phyloP scores from a whole-genome alignment of 2,113 vertebrate genomes.

The Zosterops hypoxanthus region DNA sequence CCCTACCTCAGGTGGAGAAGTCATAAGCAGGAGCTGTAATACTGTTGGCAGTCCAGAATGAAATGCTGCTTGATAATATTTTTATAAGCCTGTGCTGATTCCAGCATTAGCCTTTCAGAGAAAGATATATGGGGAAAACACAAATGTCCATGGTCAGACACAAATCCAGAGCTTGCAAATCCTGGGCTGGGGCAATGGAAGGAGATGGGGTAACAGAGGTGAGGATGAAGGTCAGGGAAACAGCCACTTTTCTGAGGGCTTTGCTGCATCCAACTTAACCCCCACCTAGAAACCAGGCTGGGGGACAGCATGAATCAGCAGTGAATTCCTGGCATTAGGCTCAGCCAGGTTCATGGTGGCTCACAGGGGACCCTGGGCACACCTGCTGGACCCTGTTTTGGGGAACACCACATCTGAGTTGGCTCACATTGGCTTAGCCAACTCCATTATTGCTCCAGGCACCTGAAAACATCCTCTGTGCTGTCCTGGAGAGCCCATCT shows the following conservation, averaged over 20 bases:
- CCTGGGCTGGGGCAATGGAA: no score
- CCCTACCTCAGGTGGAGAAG: not conserved
- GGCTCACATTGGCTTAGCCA: not conserved
- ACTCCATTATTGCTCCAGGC: rapidly evolving
- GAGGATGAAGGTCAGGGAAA: not conserved
- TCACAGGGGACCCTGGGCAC: not conserved
- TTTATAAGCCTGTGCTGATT: not conserved
- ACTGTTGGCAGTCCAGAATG: not conserved
- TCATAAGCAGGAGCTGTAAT: not conserved
- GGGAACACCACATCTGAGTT: not conserved
- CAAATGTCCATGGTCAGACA: not conserved
- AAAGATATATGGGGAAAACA: not conserved
- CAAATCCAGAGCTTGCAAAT: not conserved
- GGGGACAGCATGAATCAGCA: not conserved
- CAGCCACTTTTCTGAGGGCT: not conserved
- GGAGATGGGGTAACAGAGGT: not conserved
- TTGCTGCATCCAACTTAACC: not conserved
- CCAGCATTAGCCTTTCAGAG: not conserved
- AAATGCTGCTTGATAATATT: not conserved
- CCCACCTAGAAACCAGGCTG: not conserved
- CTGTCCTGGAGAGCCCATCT: not conserved
- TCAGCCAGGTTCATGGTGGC: not conserved
- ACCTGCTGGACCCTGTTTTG: not conserved
- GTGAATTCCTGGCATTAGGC: not conserved
- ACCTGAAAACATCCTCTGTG: not conserved